A percentile compares a stretch with the other conserved stretches of the same genome.
Conservation (phyloP, 2,113 vertebrate species). For the Callorhinus ursinus region DNA sequence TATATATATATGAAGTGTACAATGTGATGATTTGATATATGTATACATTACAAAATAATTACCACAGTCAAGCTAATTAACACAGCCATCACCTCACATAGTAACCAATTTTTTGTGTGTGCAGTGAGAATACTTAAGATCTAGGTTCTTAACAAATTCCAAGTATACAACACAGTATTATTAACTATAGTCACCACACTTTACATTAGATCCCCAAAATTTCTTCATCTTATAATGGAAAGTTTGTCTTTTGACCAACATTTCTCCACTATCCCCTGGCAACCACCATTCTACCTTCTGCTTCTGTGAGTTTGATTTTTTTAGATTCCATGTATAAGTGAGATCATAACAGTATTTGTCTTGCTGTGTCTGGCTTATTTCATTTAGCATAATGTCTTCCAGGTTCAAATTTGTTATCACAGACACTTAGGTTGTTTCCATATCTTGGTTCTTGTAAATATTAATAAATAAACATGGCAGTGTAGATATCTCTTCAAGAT, state of each 20-base stretch:
- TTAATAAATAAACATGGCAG: neutral
- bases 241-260: neutral
- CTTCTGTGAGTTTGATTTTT: neutral
- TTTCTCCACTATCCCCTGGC: neutral
- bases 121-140: neutral
- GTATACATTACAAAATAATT: neutral
- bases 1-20: neutral
- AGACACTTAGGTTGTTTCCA: neutral
- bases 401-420: neutral
- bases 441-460: neutral
- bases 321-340: neutral
- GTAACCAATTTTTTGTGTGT: neutral
- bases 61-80: neutral
- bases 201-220: neutral
- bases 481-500: neutral
- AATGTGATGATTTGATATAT: neutral
- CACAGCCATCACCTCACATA: neutral
- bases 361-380: neutral
- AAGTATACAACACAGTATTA: neutral
- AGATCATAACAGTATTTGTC: neutral
- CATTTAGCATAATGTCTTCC: neutral
- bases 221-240: neutral
- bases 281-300: neutral
- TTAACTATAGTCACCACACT: neutral
- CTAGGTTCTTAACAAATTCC: neutral